Percentiles rank a stretch among this genome's conserved stretches.
Evolutionary conservation across 1,140 invertebrate genomes (phyloP).

Genomic region (Drosophila nannoptera): DNA sequence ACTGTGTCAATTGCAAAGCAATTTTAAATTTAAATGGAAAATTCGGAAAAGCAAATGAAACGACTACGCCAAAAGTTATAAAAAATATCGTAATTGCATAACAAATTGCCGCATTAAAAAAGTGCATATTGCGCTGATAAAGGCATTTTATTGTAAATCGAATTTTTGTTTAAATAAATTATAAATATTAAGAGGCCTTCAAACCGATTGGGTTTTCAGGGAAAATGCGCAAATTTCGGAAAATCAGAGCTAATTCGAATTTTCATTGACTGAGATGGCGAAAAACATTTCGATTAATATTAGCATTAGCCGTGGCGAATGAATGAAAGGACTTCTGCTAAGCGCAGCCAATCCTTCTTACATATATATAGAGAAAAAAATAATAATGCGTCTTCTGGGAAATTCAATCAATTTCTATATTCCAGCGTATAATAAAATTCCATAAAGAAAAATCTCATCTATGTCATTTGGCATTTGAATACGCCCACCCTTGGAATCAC

Average conservation of each 20-base stretch:
- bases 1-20: conserved; percentile 13
- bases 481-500: background rate
- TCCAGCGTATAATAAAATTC: background rate
- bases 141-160: conserved; percentile 39
- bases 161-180: conserved; percentile 58
- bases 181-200: conserved; percentile 34
- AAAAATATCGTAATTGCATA: conserved; percentile 38
- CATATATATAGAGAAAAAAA: too few species aligned
- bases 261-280: background rate
- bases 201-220: conserved; percentile 35
- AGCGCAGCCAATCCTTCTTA: too few species aligned
- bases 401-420: background rate
- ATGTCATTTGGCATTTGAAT: background rate
- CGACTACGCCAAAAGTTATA: conserved; percentile 6
- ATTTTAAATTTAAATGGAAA: conserved; percentile 29
- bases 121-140: conserved; percentile 8
- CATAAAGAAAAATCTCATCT: background rate
- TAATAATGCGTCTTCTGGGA: too few species aligned
- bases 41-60: too few species aligned
- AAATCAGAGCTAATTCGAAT: conserved; percentile 24
- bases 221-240: conserved; percentile 16
- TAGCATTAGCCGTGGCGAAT: too few species aligned
- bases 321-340: too few species aligned
- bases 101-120: conserved; percentile 4
- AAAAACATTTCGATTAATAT: too few species aligned